phyloP scores from a whole-genome alignment of 2,113 vertebrate species.

The Taurulus bubalis region DNA sequence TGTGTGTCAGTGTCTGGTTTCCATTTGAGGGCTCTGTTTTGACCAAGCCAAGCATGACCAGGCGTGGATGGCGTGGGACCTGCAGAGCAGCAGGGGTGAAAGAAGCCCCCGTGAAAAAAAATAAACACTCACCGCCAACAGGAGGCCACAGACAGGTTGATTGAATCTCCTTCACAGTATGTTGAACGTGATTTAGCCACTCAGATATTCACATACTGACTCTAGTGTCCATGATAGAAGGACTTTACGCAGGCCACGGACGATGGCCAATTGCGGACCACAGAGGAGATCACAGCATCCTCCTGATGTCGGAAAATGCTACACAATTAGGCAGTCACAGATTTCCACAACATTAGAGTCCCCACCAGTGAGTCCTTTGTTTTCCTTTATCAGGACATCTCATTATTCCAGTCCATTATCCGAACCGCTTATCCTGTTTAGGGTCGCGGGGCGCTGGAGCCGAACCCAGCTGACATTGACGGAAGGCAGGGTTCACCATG shows the following conservation, averaged over 20 bases:
- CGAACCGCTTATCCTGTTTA: too few relatives aligned
- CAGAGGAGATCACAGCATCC: not conserved
- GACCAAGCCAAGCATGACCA: constrained; percentile 57
- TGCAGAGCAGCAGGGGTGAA: constrained; percentile 30
- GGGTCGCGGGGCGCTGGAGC: too few relatives aligned
- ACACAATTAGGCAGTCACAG: constrained; percentile 5
- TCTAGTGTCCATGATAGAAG: not conserved
- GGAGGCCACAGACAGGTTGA: constrained; percentile 8
- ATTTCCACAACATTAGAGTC: constrained; percentile 3
- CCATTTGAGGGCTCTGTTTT: constrained; percentile 61
- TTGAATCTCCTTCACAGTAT: not conserved
- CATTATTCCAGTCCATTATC: not conserved
- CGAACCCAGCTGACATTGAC: too few relatives aligned
- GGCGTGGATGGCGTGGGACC: constrained; percentile 12
- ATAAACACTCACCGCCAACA: constrained; percentile 1
- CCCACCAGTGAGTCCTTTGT: constrained; percentile 11
- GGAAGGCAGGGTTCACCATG: too few relatives aligned
- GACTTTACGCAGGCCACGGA: not conserved
- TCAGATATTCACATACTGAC: not conserved
- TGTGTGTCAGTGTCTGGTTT: constrained; percentile 54
- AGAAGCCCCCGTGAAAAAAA: not conserved
- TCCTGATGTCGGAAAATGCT: not conserved
- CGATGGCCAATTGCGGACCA: not conserved
- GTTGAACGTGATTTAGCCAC: not conserved
- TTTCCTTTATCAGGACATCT: constrained; percentile 7